These are phyloP conservation scores for Amphiprion ocellaris DNA, from an alignment of 2,113 vertebrate genomes.

Conservation along the genomic window DNA sequence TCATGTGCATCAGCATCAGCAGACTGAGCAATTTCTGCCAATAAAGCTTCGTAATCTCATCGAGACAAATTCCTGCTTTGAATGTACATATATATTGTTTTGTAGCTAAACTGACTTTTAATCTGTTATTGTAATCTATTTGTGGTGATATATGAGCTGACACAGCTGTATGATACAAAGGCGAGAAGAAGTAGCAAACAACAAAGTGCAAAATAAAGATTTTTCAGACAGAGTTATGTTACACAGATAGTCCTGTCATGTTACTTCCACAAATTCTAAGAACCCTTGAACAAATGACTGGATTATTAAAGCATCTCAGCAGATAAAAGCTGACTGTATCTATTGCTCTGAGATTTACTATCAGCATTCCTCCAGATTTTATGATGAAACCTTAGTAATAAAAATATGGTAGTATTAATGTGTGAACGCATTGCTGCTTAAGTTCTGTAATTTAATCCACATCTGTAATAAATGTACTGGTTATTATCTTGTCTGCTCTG, in stretches of 20 bases:
- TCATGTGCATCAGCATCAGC: neutral
- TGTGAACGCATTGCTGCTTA: slow-evolving; percentile 29
- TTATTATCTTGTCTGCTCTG: slow-evolving; percentile 44
- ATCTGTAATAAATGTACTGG: slow-evolving; percentile 50
- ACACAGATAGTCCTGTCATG: slow-evolving; percentile 52
- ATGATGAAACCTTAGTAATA: slow-evolving; percentile 37
- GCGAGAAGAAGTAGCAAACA: slow-evolving; percentile 21
- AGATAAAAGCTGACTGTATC: slow-evolving; percentile 56
- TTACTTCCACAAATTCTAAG: slow-evolving; percentile 53
- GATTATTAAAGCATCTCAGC: slow-evolving; percentile 51
- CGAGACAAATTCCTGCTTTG: slow-evolving; percentile 4
- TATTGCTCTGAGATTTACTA: slow-evolving; percentile 30
- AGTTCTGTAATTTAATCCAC: slow-evolving; percentile 56
- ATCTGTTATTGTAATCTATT: neutral
- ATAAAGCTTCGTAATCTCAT: neutral
- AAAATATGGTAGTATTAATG: slow-evolving; percentile 20
- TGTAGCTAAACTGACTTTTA: neutral
- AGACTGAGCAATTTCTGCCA: neutral
- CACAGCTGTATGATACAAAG: slow-evolving; percentile 3
- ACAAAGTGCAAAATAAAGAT: slow-evolving; percentile 54
- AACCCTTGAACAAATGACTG: slow-evolving; percentile 59
- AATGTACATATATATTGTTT: neutral
- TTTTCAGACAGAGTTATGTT: slow-evolving; percentile 56
- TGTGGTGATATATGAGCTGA: neutral
- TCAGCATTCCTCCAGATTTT: slow-evolving; percentile 3